Percentiles rank a stretch among this genome's conserved stretches.
Conservation (phyloP, 2,113 vertebrate species). For the Todiramphus chloris region DNA sequence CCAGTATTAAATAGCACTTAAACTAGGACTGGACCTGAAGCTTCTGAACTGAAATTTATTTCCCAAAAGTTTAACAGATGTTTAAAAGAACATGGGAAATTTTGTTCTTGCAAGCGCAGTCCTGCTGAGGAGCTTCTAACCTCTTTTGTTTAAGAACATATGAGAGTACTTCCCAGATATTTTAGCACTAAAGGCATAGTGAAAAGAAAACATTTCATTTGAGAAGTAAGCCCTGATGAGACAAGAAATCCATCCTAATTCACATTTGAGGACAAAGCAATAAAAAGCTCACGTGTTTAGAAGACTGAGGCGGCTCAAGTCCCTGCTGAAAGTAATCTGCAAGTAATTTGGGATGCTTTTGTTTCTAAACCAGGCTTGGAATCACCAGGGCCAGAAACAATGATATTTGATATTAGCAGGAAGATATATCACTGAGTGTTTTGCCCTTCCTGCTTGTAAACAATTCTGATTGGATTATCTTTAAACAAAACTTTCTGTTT, state of each 20-base stretch:
- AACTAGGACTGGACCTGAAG: neutral
- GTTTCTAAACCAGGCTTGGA: neutral
- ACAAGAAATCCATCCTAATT: neutral
- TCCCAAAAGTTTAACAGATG: neutral
- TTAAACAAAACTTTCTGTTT: neutral
- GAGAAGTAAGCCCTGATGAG: conserved; percentile 3
- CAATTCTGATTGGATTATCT: neutral
- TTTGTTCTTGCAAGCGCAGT: neutral
- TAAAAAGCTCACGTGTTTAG: neutral
- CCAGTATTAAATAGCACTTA: neutral
- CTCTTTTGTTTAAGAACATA: neutral
- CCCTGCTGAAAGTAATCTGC: conserved; percentile 10
- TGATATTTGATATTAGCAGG: neutral
- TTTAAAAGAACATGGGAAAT: neutral
- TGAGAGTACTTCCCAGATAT: neutral
- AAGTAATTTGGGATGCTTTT: conserved; percentile 7
- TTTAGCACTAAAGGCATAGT: neutral
- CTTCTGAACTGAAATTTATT: neutral
- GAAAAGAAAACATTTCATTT: conserved; percentile 25
- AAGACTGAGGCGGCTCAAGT: conserved; percentile 11
- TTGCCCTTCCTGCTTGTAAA: conserved; percentile 1
- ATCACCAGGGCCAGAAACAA: neutral
- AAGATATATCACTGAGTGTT: conserved; percentile 11
- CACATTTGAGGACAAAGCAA: neutral
- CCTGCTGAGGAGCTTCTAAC: neutral